Evolutionary conservation across 1,140 invertebrate genomes (phyloP).

Genomic region (Heliconius hewitsoni): DNA sequence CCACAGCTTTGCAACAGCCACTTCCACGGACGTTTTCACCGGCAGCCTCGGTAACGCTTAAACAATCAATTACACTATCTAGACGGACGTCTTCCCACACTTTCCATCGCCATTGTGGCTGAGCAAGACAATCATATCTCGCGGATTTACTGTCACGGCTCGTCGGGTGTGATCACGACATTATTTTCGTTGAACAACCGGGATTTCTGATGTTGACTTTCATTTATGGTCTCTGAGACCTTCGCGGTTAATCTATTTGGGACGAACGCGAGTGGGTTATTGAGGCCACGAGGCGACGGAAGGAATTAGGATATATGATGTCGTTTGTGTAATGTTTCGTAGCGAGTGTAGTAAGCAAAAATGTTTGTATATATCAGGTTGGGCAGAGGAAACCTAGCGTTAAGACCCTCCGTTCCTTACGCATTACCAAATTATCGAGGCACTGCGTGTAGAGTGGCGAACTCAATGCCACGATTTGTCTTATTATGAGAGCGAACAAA

Average conservation of each 20-base stretch:
- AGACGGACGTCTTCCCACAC: conserved; percentile 64
- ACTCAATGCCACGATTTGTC: too few species aligned
- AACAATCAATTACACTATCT: conserved; percentile 64
- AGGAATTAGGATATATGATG: not conserved
- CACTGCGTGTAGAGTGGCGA: too few species aligned
- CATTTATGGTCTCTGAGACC: conserved; percentile 37
- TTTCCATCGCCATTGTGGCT: conserved; percentile 68
- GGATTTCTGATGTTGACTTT: conserved; percentile 50
- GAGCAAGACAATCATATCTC: conserved; percentile 65
- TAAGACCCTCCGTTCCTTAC: too few species aligned
- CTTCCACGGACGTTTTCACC: conserved; percentile 57
- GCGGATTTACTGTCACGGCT: conserved; percentile 37
- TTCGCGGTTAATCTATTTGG: conserved; percentile 18
- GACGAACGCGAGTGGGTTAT: conserved; percentile 17
- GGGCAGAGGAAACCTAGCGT: too few species aligned
- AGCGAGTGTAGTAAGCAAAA: too few species aligned
- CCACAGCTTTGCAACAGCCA: conserved; percentile 36
- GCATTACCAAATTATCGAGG: too few species aligned
- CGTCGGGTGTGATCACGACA: conserved; percentile 50
- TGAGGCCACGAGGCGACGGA: not conserved
- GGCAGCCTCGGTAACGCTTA: conserved; percentile 49
- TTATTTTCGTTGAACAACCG: conserved; percentile 51
- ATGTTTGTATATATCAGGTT: too few species aligned
- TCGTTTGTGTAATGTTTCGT: not conserved
- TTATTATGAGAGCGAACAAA: too few species aligned